phyloP scores from a whole-genome alignment of 2,888 invertebrate species.

The Microctonus brassicae region DNA sequence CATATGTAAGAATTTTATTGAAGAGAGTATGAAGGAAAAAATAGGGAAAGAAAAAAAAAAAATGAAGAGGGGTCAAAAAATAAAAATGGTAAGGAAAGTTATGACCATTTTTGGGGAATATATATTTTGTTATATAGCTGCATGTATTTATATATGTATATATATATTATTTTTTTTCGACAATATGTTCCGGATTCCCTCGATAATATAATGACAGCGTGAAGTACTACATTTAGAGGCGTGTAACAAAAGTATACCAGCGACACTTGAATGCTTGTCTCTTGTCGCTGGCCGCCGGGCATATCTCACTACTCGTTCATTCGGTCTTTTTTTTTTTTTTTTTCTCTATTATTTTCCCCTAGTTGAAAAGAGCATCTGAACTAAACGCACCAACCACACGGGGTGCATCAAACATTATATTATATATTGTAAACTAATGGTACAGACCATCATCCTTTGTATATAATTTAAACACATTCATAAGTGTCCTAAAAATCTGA shows the following conservation, averaged over 20 bases:
- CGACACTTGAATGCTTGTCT: slow-evolving; percentile 65
- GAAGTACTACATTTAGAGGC: slow-evolving; percentile 63
- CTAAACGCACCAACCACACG: slow-evolving; percentile 46
- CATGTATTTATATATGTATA: too few relatives aligned
- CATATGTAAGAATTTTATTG: not conserved
- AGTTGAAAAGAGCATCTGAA: slow-evolving; percentile 63
- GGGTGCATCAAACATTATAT: slow-evolving; percentile 51
- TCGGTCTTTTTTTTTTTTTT: slow-evolving; percentile 1
- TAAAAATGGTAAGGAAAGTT: slow-evolving; percentile 10
- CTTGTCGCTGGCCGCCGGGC: slow-evolving; percentile 34
- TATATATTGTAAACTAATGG: too few relatives aligned
- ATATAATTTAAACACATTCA: too few relatives aligned
- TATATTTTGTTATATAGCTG: not conserved
- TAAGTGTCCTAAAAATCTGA: too few relatives aligned
- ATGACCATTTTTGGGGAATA: slow-evolving; percentile 30
- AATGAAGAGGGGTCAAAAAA: not conserved
- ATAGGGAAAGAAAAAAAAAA: not conserved
- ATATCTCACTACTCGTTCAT: not conserved
- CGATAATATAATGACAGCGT: slow-evolving; percentile 62
- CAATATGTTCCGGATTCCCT: slow-evolving; percentile 65
- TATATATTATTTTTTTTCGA: too few relatives aligned
- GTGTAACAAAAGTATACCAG: slow-evolving; percentile 59
- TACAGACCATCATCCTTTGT: slow-evolving; percentile 56
- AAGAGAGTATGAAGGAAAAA: not conserved
- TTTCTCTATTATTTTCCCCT: slow-evolving; percentile 48